These are phyloP conservation scores for Microhierax caerulescens DNA, from an alignment of 2,797 vertebrate species.

Conservation along the genomic window DNA sequence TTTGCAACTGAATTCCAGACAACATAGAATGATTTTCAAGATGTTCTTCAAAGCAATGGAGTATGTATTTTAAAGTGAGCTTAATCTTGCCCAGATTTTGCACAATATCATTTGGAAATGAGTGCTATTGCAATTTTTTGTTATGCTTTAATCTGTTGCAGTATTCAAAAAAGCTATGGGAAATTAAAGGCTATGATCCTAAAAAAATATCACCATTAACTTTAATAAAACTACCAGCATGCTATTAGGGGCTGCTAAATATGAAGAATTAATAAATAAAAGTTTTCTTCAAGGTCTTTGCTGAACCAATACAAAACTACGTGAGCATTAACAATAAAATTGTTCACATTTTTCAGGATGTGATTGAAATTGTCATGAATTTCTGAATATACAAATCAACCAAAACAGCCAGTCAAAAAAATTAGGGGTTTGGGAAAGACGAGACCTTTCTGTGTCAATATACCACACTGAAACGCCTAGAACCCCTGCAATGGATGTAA, in stretches of 20 bases:
- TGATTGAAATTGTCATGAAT: not conserved
- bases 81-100: slow-evolving; percentile 11
- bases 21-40: slow-evolving; percentile 14
- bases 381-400: not conserved
- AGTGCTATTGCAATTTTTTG: not conserved
- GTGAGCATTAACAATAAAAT: not conserved
- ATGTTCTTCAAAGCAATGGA: not conserved
- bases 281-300: not conserved
- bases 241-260: not conserved
- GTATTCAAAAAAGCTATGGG: not conserved
- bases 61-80: not conserved
- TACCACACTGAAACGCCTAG: not conserved
- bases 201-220: not conserved
- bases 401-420: not conserved
- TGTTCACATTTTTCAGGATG: not conserved
- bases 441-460: not conserved
- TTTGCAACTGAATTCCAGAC: slow-evolving; percentile 15
- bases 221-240: not conserved
- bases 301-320: not conserved
- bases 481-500: not conserved
- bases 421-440: not conserved
- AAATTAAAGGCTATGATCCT: not conserved
- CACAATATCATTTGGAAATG: slow-evolving; percentile 13
- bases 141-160: not conserved
- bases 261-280: not conserved